These are phyloP conservation scores for Peromyscus aztecus DNA, from an alignment of 2,797 vertebrate species.

Conservation along the genomic window DNA sequence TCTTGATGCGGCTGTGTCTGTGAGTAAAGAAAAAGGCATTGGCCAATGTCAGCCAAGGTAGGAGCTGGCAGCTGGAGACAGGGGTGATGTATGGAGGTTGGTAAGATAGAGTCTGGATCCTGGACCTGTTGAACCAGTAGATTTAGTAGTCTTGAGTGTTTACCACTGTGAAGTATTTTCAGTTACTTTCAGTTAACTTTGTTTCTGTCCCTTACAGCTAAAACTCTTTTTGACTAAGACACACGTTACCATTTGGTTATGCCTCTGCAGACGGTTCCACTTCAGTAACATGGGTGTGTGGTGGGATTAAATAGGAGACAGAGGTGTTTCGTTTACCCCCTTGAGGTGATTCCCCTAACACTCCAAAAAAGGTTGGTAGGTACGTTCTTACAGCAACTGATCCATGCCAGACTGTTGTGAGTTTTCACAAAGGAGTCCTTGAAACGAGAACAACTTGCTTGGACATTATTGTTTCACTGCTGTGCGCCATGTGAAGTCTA, in stretches of 20 bases:
- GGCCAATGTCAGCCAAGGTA: not conserved
- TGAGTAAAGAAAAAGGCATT: not conserved
- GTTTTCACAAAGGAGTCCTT: conserved; percentile 6
- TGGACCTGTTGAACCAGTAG: not conserved
- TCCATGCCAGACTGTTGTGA: not conserved
- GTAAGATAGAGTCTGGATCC: not conserved
- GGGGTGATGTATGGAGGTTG: not conserved
- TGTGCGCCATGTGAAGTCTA: not conserved
- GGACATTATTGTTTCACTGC: not conserved
- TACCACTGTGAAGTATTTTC: not conserved
- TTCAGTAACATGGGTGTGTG: not conserved
- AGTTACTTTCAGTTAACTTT: conserved; percentile 18
- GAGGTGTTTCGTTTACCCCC: not conserved
- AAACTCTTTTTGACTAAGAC: conserved; percentile 7
- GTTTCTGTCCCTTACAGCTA: conserved; percentile 18
- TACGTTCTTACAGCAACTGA: not conserved
- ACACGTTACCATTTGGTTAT: not conserved
- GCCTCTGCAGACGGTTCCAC: conserved; percentile 6
- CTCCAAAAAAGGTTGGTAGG: not conserved
- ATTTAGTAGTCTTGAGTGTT: not conserved
- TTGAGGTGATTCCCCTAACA: not conserved
- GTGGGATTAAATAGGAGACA: not conserved
- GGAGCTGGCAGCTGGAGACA: too few relatives aligned
- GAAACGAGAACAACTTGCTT: not conserved
- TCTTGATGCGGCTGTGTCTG: not conserved